Evolutionary conservation across 2,888 invertebrate genomes (phyloP), one percentile per base, ranked within the genome.

Genomic region (Plagodis pulveraria): DNA sequence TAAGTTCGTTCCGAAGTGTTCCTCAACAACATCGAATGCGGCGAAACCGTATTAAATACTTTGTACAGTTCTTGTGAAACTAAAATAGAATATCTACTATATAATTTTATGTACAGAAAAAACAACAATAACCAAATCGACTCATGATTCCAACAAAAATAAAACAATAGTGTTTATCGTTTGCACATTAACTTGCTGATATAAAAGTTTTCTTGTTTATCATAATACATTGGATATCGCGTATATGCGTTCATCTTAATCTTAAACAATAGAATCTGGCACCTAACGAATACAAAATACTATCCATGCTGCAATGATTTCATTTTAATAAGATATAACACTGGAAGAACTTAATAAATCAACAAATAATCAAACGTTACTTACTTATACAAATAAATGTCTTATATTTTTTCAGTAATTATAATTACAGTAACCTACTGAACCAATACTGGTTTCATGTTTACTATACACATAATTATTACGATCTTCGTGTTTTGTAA

Each of bases 71-170:
- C 77, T 82, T 76, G 77, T 83, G 77, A 84, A 89, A 90, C 81
- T 89, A 85, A 89, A 82, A 87, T 86, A 89, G 84, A 86, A 89
- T 91, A 91, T 91, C 88, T 91, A 91, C 89, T 91, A 87, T 89
- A 89, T 84, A 85, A 22, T 84, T 81, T 83, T 80, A 91, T 91
- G 78, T 89, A 91, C 90, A 90, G 81, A 72, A 83, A 85, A 83
- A 91, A 88, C 87, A 90, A 90, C 87, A 87, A 84, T 83, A 86
- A 87, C 80, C 79, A 77, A 84, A 85, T 80, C 80, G 80, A 80
- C 76, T 76, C 44, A 61, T 56, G 42, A 58, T 73, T 76, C 75
- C 72, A 84, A 84, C 78, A 57, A 81, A 79, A 83, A 84, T 78
- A 76, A 81, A 78, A 58, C 46, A 67, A 67, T 70, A 67, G 56